Percentiles rank a stretch among this genome's conserved stretches.
Evolutionary conservation across 2,113 vertebrate species (phyloP).

Genomic region (Pelodiscus sinensis): DNA sequence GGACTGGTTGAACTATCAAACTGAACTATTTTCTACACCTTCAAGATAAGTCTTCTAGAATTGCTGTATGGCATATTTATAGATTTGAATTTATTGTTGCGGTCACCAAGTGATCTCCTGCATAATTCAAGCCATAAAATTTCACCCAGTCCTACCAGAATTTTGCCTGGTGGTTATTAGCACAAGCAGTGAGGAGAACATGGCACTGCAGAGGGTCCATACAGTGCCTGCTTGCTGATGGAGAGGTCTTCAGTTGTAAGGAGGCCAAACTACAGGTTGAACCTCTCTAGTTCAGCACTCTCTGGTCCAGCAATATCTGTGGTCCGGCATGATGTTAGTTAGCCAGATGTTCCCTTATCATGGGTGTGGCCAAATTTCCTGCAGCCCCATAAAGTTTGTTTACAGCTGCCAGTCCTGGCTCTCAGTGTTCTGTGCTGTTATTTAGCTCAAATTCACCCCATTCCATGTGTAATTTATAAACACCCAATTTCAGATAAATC

Average conservation of each 20-base stretch:
- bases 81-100: background rate
- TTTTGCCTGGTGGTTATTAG: background rate
- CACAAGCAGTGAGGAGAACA: fast-evolving
- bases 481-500: background rate
- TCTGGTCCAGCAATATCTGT: too few species aligned
- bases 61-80: background rate
- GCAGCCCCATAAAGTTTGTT: too few species aligned
- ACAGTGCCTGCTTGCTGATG: background rate
- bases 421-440: too few species aligned
- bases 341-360: too few species aligned
- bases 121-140: background rate
- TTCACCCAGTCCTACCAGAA: fast-evolving
- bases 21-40: background rate
- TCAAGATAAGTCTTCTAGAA: background rate
- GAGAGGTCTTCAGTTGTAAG: background rate
- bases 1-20: background rate
- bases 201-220: background rate
- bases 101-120: background rate
- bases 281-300: too few species aligned
- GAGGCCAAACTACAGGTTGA: background rate
- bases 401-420: too few species aligned
- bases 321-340: too few species aligned
- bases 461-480: background rate
- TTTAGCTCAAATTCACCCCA: too few species aligned
- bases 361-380: too few species aligned